Evolutionary conservation across 1,140 invertebrate species (phyloP), one percentile per base, ranked within the genome.

Genomic region (Leptonema lineaticorne): DNA sequence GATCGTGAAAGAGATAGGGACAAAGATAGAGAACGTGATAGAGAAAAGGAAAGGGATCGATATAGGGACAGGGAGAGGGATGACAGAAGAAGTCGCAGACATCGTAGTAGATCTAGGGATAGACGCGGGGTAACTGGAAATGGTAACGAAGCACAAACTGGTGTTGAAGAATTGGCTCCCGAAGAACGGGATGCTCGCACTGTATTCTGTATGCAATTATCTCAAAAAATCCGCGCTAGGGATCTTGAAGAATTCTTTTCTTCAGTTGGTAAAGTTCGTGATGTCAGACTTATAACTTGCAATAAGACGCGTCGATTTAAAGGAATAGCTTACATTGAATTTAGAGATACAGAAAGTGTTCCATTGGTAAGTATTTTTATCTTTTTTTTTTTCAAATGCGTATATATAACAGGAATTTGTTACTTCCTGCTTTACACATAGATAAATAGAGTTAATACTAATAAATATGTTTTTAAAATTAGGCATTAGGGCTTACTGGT

Each of bases 181-280:
- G 98, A 99, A 82, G 98, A 99, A 81, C 85, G 97, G 67, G 98
- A 99, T 87, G 91, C 96, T 0, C 85, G 98, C 11, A 99, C 98
- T 22, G 94, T 99, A 8, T 99, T 99, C 80, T 98, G 96, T 79
- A 96, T 98, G 91, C 95, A 98, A 79, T 78, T 98, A 29, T 95
- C 96, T 67, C 93, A 97, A 75, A 85, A 95, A 73, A 95, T 99
- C 73, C 87, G 97, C 67, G 93, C 94, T 8, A 88, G 96, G 67
- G 97, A 99, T 80, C 82, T 99, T 30, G 97, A 99, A 84, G 97
- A 99, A 81, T 99, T 99, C 79, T 99, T 99, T 78, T 97, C 95
- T 2, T 93, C 95, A 64, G 97, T 99, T 66, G 98, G 98, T 37
- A 98, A 98, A 86, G 97, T 99, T 20, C 88, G 95, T 74, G 98